Conservation (phyloP, 37 sponge, comb jelly and placozoan species). For the Aplysina aerophoba region DNA sequence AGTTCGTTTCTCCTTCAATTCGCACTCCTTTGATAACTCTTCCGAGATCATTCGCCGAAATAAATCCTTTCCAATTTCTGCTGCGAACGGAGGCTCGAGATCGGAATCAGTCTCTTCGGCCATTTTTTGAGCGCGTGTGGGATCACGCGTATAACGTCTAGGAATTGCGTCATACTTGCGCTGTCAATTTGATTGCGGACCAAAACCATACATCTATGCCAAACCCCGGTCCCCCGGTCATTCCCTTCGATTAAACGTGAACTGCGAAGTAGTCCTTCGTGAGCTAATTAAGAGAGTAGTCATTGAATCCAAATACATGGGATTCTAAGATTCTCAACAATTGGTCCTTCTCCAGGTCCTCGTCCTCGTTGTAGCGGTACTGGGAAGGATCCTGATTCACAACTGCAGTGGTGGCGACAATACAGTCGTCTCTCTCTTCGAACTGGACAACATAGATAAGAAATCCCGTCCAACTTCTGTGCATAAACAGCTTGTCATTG, state of each 20-base stretch:
- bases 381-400: too few relatives aligned
- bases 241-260: too few relatives aligned
- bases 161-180: background rate
- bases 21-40: background rate
- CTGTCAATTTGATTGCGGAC: background rate
- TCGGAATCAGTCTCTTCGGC: background rate
- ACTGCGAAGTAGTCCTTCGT: too few relatives aligned
- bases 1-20: too few relatives aligned
- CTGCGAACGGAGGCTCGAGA: conserved; percentile 24
- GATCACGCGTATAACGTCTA: too few relatives aligned
- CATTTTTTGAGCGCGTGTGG: too few relatives aligned
- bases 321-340: too few relatives aligned
- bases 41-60: conserved; percentile 34
- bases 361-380: too few relatives aligned
- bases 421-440: conserved; percentile 1
- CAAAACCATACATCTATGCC: background rate
- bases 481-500: conserved; percentile 35
- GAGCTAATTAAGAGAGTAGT: too few relatives aligned
- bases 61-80: background rate
- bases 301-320: too few relatives aligned
- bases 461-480: conserved; percentile 47
- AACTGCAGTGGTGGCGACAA: too few relatives aligned
- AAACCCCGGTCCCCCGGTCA: background rate
- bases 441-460: conserved; percentile 30
- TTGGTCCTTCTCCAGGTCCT: too few relatives aligned